Percentiles rank a stretch among this genome's conserved stretches.
Conservation (phyloP, 2,888 invertebrate species). For the Trachelus tabidus region DNA sequence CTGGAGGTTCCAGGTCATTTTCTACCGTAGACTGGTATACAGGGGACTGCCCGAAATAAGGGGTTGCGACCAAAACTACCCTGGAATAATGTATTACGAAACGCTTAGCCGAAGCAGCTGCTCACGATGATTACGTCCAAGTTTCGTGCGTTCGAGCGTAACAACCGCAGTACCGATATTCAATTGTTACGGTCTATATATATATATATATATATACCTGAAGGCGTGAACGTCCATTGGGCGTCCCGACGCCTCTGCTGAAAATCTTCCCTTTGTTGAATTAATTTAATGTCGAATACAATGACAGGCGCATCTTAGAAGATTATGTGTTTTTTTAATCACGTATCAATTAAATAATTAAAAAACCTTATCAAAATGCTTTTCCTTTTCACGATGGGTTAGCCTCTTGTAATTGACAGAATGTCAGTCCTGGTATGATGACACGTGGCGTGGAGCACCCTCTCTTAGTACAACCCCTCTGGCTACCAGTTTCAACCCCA, state of each 20-base stretch:
- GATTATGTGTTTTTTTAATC: not conserved
- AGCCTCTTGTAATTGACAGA: not conserved
- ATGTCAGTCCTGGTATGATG: not conserved
- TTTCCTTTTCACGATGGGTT: not conserved
- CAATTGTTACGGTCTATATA: not conserved
- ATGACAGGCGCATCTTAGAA: not conserved
- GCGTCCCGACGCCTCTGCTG: not conserved
- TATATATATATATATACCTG: not conserved
- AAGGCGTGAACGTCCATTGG: not conserved
- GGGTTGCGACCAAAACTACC: not conserved
- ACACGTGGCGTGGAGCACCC: not conserved
- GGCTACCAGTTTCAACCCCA: slow-evolving; percentile 2
- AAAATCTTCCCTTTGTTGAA: too few species aligned
- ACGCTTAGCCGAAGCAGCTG: slow-evolving; percentile 1
- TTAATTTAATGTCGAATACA: too few species aligned
- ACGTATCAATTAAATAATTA: not conserved
- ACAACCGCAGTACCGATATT: not conserved
- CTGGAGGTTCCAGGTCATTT: not conserved
- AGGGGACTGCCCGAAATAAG: not conserved
- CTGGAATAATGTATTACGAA: not conserved
- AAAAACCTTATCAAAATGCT: not conserved
- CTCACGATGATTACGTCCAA: not conserved
- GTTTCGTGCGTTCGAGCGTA: not conserved
- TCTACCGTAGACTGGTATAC: not conserved
- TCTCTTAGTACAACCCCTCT: not conserved